Base-by-base conservation (phyloP, 2,888 invertebrate species). In the Patella depressa region DNA sequence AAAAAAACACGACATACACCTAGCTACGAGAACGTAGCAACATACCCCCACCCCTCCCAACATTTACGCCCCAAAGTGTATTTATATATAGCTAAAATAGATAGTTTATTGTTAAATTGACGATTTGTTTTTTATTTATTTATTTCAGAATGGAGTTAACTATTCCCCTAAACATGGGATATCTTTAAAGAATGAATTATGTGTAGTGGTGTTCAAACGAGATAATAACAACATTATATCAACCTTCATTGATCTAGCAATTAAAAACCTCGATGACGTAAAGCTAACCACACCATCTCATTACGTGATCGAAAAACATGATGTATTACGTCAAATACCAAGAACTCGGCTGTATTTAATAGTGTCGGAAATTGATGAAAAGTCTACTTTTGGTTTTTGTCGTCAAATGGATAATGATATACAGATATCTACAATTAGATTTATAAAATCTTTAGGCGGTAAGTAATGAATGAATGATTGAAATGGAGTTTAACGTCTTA, bases 331-430 rank as follows among this genome's bases (percentile, higher is more conserved):
- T 53, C 83, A 82, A 70, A 81, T 86, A 65, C 89, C 89, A 17
- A 83, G 84, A 57, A 85, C 86, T 45, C 84, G 85, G 57, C 80
- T 88, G 69, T 89, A 86, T 76, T 80, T 88, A 57, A 82, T 88
- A 4, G 80, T 89, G 17, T 83, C 85, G 11, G 88, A 89, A 79
- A 77, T 84, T 73, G 86, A 86, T 55, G 85, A 85, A 73, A 82
- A 81, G 5, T 70, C 73, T 7, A 34, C 71, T 29, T 74, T 54
- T 24, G 74, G 76, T 53, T 55, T 74, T 19, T 53, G 71, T 34
- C 29, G 74, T 17, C 24, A 15, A n/a, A 75, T 84, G 34, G 83
- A 82, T 53, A 84, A 82, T 72, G 88, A 88, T 65, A 79, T 88
- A 17, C 81, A 85, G 55, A 79, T 84, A 19, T 81, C 83, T 15